Percentiles rank a stretch among this genome's conserved stretches.
These are phyloP conservation scores for Trogon surrucura DNA, from an alignment of 2,113 vertebrate genomes.

Conservation along the genomic window DNA sequence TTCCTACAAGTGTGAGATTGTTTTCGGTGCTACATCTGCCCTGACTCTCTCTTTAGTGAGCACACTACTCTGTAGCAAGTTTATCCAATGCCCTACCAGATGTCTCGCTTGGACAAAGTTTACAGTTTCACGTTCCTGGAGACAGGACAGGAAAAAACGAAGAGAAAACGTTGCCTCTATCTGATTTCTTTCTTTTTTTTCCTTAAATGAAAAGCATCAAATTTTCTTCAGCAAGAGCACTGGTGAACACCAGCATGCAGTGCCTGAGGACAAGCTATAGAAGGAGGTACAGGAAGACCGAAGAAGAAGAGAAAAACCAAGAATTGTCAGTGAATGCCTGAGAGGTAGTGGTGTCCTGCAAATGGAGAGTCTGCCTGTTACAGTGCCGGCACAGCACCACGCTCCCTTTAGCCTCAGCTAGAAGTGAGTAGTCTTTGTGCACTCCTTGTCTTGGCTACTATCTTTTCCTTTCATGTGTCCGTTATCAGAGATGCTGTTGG, in stretches of 20 bases:
- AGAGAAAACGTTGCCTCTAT: not conserved
- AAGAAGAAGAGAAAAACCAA: not conserved
- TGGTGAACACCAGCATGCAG: not conserved
- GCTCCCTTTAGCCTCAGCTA: not conserved
- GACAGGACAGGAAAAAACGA: rapidly evolving
- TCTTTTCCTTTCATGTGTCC: not conserved
- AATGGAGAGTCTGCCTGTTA: not conserved
- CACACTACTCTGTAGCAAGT: not conserved
- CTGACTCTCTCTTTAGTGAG: not conserved
- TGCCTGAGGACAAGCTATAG: not conserved
- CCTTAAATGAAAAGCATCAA: not conserved
- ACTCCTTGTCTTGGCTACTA: not conserved
- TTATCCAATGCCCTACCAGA: not conserved
- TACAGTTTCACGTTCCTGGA: not conserved
- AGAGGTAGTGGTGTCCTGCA: not conserved
- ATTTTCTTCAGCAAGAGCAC: not conserved
- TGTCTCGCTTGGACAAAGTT: not conserved
- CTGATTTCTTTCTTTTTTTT: not conserved
- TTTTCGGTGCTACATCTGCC: slow-evolving; percentile 6
- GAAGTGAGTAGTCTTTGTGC: slow-evolving; percentile 20
- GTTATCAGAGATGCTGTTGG: not conserved
- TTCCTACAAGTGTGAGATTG: not conserved
- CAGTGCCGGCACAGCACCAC: not conserved
- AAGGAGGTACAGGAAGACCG: slow-evolving; percentile 1
- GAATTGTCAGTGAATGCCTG: not conserved